These are phyloP conservation scores for Silurus aristotelis DNA, from an alignment of 2,797 vertebrate genomes.

Conservation along the genomic window DNA sequence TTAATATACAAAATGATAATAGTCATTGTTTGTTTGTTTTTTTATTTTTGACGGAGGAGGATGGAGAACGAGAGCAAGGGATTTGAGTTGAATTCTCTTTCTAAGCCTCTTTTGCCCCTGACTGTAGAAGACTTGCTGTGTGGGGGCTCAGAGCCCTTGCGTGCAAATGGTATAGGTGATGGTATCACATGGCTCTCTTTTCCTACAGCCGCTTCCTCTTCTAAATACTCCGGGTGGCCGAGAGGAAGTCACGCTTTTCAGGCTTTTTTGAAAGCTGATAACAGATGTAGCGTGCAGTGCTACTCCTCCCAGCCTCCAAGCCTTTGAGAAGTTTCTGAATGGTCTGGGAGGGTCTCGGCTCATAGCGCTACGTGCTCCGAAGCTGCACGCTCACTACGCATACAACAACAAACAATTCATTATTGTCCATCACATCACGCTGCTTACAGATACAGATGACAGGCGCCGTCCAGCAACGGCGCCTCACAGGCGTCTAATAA, in stretches of 20 bases:
- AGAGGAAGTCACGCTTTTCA: conserved; percentile 56
- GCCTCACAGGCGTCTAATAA: not conserved
- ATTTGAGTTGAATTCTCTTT: not conserved
- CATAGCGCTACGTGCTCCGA: conserved; percentile 53
- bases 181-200: conserved; percentile 52
- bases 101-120: no score
- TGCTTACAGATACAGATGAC: not conserved
- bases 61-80: not conserved
- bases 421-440: conserved; percentile 4
- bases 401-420: conserved; percentile 22
- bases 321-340: conserved; percentile 32
- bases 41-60: not conserved
- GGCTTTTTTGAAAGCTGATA: conserved; percentile 55
- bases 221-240: conserved; percentile 51
- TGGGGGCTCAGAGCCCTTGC: not conserved
- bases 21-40: no score
- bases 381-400: conserved; percentile 37
- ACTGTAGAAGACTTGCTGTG: no score
- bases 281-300: conserved; percentile 55
- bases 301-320: conserved; percentile 35
- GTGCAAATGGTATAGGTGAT: conserved; percentile 50
- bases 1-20: no score
- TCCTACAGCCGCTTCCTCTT: conserved; percentile 58
- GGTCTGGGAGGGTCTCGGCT: conserved; percentile 32
- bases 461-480: not conserved